Evolutionary conservation across 92 coral and sea anemone genomes (phyloP), one percentile per base, ranked within the genome.

Genomic region (Palythoa caribaeorum): DNA sequence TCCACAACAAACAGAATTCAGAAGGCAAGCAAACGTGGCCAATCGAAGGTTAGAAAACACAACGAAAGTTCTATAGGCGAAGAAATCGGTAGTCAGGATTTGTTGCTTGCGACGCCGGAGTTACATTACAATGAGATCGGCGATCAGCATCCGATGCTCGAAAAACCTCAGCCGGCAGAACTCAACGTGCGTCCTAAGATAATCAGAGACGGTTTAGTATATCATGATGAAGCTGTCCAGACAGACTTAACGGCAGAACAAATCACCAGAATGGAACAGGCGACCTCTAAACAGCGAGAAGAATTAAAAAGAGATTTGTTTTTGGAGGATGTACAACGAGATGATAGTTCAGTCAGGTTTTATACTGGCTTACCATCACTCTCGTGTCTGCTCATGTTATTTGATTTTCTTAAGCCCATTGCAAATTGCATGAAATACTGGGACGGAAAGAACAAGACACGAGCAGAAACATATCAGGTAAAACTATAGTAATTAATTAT

Each of bases 301-400:
- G 63, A 16, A 55, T 55, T 7, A 55, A 55, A 55, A 55, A 55
- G 17, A 2, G 17, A 12, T 55, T 55, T 88, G 60, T 79, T 73
- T 63, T 39, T 72, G 76, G 91, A 88, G 44, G 87, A 88, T 73
- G 87, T 80, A 28, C 87, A 76, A 73, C 50, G 76, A 88, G 47
- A 55, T 57, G 21, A 72, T 79, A 52, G 87, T 73, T 13, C 74
- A 73, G 74, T 88, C 63, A 55, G 2, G 63, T 2, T 88, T 88
- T 88, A 88, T 63, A 70, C 86, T 48, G 87, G 86, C 76, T n/a
- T 79, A 20, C 87, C 87, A 14, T 88, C 86, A 38, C 86, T 55
- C 38, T 62, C 83, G 38, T 73, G 83, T 51, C 91, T 88, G 16
- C 47, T 71, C 12, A 81, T 88, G 91, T 73, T 88, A n/a, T 88